Evolutionary conservation across 2,888 invertebrate genomes (phyloP).

Genomic region (Apodemia mormo): DNA sequence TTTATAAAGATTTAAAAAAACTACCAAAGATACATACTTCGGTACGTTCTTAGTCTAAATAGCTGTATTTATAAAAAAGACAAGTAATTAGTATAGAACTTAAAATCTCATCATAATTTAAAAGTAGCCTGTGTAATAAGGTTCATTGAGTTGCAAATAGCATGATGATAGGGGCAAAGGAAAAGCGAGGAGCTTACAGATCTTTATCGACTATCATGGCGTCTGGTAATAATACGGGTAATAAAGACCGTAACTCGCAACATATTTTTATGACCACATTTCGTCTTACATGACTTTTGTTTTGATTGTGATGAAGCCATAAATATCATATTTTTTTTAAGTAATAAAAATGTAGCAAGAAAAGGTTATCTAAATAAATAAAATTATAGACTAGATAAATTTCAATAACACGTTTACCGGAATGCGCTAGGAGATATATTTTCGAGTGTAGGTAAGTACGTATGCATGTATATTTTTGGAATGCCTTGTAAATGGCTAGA

Average conservation of each 20-base stretch:
- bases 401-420: no score
- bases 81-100: no score
- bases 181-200: slow-evolving; percentile 35
- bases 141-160: slow-evolving; percentile 35
- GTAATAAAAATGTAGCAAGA: not conserved
- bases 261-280: slow-evolving; percentile 53
- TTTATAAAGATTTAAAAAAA: no score
- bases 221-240: slow-evolving; percentile 53
- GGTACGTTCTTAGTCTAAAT: no score
- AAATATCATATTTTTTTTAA: not conserved
- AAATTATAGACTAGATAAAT: no score
- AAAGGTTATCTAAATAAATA: no score
- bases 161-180: slow-evolving; percentile 23
- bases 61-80: no score
- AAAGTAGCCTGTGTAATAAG: slow-evolving; percentile 22
- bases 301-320: slow-evolving; percentile 25
- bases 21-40: no score
- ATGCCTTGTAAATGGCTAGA: no score
- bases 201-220: slow-evolving; percentile 40
- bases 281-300: slow-evolving; percentile 38
- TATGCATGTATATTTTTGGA: no score
- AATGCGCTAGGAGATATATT: no score
- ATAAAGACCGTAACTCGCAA: slow-evolving; percentile 48
- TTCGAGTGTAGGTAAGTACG: no score
- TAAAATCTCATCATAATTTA: slow-evolving; percentile 11